Conservation (phyloP, 2,888 invertebrate genomes). For the Meteorus cinctellus region DNA sequence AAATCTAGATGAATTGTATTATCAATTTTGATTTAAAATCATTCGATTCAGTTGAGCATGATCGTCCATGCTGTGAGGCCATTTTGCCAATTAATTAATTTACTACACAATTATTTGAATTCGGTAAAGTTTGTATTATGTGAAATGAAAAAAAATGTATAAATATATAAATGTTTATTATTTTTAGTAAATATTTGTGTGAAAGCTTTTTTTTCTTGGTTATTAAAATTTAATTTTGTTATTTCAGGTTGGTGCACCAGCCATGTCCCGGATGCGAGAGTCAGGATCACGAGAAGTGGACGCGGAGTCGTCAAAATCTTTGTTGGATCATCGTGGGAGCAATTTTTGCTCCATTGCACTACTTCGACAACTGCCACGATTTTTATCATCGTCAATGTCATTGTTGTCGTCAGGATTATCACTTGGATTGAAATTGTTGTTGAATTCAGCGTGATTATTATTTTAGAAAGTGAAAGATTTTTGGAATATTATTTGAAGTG, state of each 20-base stretch:
- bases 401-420: slow-evolving; percentile 55
- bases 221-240: neutral
- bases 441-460: neutral
- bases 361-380: neutral
- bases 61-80: neutral
- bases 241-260: slow-evolving; percentile 56
- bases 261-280: slow-evolving; percentile 65
- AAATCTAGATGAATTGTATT: neutral
- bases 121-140: too few relatives aligned
- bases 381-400: slow-evolving; percentile 32
- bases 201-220: neutral
- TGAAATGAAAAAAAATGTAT: too few relatives aligned
- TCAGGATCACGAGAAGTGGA: slow-evolving; percentile 62
- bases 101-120: too few relatives aligned
- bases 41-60: neutral
- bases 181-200: too few relatives aligned
- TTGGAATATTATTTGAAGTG: neutral
- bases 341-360: slow-evolving; percentile 8
- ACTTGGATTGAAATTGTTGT: slow-evolving; percentile 60
- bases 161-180: too few relatives aligned
- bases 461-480: neutral
- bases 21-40: neutral
- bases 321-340: slow-evolving; percentile 49
- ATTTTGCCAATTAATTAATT: too few relatives aligned
- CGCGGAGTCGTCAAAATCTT: slow-evolving; percentile 62